Percentiles rank a stretch among this genome's conserved stretches.
Evolutionary conservation across 2,797 vertebrate species (phyloP).

Genomic region (Hydrophis major): DNA sequence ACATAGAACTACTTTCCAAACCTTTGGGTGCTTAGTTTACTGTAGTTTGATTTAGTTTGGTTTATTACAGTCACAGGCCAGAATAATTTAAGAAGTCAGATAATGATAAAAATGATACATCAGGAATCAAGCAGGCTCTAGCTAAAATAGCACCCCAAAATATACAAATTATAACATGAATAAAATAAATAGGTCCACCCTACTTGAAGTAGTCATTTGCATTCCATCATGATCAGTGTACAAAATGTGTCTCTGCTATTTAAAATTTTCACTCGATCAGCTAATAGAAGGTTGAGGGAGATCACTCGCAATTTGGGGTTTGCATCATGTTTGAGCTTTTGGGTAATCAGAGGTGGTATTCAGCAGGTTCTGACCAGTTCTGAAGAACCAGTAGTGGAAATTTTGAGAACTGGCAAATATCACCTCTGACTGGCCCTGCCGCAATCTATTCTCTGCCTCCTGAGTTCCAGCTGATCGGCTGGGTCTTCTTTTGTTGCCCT

Average conservation of each 20-base stretch:
- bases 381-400: no score
- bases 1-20: conserved; percentile 22
- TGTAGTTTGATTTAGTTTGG: not conserved
- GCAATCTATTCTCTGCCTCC: no score
- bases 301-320: not conserved
- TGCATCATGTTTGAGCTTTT: not conserved
- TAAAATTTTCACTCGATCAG: not conserved
- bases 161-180: not conserved
- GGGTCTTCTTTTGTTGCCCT: no score
- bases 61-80: not conserved
- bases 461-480: no score
- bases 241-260: not conserved
- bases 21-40: not conserved
- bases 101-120: not conserved
- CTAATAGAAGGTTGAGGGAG: not conserved
- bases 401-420: no score
- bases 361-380: no score
- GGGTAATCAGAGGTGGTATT: no score
- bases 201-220: not conserved
- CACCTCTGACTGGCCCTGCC: no score
- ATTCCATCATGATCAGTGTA: not conserved
- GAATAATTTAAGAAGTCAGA: not conserved
- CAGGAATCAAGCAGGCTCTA: not conserved
- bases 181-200: not conserved
- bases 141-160: not conserved